Evolutionary conservation across 2,113 vertebrate genomes (phyloP), one percentile per base, ranked within the genome.

Genomic region (Gnathonemus longibarbis): DNA sequence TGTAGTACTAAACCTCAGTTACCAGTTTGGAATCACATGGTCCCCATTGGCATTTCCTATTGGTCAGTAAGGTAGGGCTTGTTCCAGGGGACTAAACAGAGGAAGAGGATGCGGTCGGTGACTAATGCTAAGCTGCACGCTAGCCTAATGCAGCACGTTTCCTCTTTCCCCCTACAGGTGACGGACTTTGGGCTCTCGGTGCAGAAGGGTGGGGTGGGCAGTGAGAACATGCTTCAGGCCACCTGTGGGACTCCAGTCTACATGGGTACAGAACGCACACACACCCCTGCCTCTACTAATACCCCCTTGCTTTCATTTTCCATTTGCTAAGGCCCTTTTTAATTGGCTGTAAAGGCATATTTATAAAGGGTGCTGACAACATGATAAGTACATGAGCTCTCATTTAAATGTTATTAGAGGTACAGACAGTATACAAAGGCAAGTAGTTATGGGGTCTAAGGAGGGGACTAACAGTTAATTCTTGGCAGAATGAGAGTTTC

Each of bases 111-210:
- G 42, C 1, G 11, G 45, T 86, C 5, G 1, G 48, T 86, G 48
- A 27, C 24, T 2, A 86, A 85, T 11, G 42, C 9, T n/a, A 46
- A n/a, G 45, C n/a, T 52, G 49, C n/a, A 56, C 1, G 9, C n/a
- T 31, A 53, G 8, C 45, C 83, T n/a, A 7, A 48, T 27, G 39
- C 39, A 3, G 21, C 1, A 3, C 19, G 1, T 74, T 6, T 87
- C 77, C 80, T 92, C 31, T 92, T 10, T 92, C 89, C 92, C 62
- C 49, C 87, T 89, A 35, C 90, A 98, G 97, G 96, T 97, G 92
- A 96, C 96, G 90, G 97, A 98, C 92, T 98, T 98, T 88, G 96
- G 97, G 92, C 94, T 98, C 90, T 96, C 96, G 0, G 96, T 97
- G 84, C 96, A 96, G 94, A 97, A 95, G 88, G 93, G 94, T 1